Conservation (phyloP, 2,797 vertebrate genomes). For the Etheostoma nigrum region DNA sequence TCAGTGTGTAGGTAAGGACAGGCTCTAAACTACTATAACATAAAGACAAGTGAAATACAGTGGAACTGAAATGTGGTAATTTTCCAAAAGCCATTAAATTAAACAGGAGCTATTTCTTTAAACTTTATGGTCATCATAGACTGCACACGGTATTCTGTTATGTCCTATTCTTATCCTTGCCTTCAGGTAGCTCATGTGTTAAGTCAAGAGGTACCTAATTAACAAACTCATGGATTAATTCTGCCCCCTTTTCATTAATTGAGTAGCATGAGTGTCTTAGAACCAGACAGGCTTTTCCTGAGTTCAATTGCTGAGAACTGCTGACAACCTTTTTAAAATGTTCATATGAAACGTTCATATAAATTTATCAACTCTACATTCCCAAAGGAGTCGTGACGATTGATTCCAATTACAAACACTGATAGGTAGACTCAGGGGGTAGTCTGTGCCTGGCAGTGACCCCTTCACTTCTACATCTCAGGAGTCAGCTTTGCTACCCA, state of each 20-base stretch:
- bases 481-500: conserved; percentile 41
- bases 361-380: conserved; percentile 57
- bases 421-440: conserved; percentile 58
- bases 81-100: conserved; percentile 77
- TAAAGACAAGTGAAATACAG: conserved; percentile 65
- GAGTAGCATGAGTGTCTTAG: conserved; percentile 53
- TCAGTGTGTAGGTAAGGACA: conserved; percentile 41
- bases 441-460: conserved; percentile 43
- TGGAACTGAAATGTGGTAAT: conserved; percentile 72
- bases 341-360: conserved; percentile 29
- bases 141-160: conserved; percentile 70
- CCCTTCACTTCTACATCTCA: conserved; percentile 37
- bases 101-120: conserved; percentile 77
- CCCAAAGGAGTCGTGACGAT: conserved; percentile 60
- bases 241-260: conserved; percentile 72
- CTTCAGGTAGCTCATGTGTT: conserved; percentile 82
- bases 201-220: conserved; percentile 82
- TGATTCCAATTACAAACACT: conserved; percentile 61
- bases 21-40: conserved; percentile 49
- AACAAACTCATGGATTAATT: conserved; percentile 79
- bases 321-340: conserved; percentile 52
- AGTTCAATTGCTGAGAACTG: conserved; percentile 40
- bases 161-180: conserved; percentile 82
- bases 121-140: conserved; percentile 73
- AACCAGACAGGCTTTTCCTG: conserved; percentile 41